Percentiles rank a stretch among this genome's conserved stretches.
Conservation (phyloP, 2,888 invertebrate genomes). For the Eristalis arbustorum region DNA sequence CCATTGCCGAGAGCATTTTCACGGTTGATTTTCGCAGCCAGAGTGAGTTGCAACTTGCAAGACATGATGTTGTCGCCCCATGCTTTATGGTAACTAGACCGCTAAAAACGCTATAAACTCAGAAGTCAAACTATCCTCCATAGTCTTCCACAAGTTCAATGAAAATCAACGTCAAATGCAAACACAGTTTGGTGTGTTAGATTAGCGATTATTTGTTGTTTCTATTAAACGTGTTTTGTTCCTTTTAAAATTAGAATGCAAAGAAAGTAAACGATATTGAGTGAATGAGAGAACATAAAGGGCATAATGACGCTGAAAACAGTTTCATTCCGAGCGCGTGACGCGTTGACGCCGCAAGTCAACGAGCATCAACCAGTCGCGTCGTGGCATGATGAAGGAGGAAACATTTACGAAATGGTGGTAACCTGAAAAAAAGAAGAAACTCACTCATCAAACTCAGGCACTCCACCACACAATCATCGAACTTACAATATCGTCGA, state of each 20-base stretch:
- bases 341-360: not conserved
- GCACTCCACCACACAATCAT: not conserved
- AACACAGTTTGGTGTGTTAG: slow-evolving; percentile 19
- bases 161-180: not conserved
- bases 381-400: slow-evolving; percentile 20
- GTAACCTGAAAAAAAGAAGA: slow-evolving; percentile 74
- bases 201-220: slow-evolving; percentile 40
- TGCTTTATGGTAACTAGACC: too few species aligned
- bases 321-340: slow-evolving; percentile 30
- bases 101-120: too few species aligned
- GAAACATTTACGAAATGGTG: slow-evolving; percentile 74
- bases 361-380: not conserved
- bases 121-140: too few species aligned
- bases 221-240: slow-evolving; percentile 50
- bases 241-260: slow-evolving; percentile 61
- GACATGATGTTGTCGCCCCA: too few species aligned
- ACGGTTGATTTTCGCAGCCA: too few species aligned
- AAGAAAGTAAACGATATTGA: slow-evolving; percentile 27
- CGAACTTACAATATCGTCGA: slow-evolving; percentile 95
- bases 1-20: too few species aligned
- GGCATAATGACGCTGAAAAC: slow-evolving; percentile 21
- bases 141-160: not conserved
- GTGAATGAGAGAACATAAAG: slow-evolving; percentile 38
- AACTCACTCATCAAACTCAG: not conserved
- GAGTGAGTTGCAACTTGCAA: too few species aligned